Conservation (phyloP, 2,888 invertebrate species). For the Notodonta ziczac region DNA sequence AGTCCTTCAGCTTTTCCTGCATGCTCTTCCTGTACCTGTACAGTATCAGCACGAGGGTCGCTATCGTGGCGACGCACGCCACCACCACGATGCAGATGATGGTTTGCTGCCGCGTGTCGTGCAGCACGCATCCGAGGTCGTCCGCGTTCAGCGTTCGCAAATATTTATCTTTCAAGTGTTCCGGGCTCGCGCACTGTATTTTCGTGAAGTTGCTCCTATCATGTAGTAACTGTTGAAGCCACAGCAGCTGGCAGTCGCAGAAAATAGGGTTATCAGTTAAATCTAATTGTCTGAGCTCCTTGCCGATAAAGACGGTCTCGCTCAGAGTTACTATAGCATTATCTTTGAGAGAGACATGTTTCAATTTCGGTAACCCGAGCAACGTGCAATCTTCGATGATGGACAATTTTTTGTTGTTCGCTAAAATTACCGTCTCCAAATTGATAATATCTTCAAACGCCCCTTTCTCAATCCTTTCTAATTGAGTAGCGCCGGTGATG, state of each 20-base stretch:
- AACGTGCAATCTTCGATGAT: constrained; percentile 91
- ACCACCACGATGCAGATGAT: constrained; percentile 91
- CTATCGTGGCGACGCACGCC: constrained; percentile 88
- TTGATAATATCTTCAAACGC: constrained; percentile 93
- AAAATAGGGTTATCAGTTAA: constrained; percentile 92
- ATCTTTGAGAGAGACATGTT: constrained; percentile 90
- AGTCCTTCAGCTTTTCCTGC: constrained; percentile 92
- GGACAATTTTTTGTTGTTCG: constrained; percentile 90
- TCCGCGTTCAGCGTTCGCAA: constrained; percentile 89
- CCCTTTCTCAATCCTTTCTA: constrained; percentile 90
- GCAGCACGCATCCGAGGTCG: constrained; percentile 92
- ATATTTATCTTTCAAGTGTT: constrained; percentile 88
- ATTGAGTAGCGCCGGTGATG: constrained; percentile 90
- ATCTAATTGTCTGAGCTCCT: constrained; percentile 90
- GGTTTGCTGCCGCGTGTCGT: constrained; percentile 91
- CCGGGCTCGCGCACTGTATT: constrained; percentile 90
- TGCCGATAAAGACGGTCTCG: constrained; percentile 92
- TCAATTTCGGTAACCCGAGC: constrained; percentile 91
- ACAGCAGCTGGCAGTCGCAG: constrained; percentile 92
- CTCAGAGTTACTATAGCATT: constrained; percentile 90
- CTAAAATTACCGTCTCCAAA: constrained; percentile 89
- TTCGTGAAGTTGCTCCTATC: constrained; percentile 88
- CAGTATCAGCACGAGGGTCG: constrained; percentile 88
- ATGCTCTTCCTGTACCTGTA: constrained; percentile 92
- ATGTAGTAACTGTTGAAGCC: constrained; percentile 90